Evolutionary conservation across 2,888 invertebrate genomes (phyloP), one percentile per base, ranked within the genome.

Genomic region (Xestia rhomboidea): DNA sequence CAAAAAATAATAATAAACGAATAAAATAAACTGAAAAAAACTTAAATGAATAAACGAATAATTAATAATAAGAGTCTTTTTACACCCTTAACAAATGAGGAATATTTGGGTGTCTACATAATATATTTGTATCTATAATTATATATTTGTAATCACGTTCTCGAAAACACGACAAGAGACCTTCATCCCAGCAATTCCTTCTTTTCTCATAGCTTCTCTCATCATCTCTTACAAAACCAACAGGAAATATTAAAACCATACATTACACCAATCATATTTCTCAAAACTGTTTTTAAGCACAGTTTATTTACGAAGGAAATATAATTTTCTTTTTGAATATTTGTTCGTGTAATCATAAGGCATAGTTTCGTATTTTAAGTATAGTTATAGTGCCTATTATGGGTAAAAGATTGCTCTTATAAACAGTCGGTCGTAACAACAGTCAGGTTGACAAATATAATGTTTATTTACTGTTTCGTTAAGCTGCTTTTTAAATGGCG

Each of bases 331-430:
- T 68, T 77, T 49, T 75, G 49, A 81, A 72, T 87, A 88, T 87
- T 87, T 88, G 82, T 81, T 72, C 69, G 60, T 64, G 73, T 88
- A 88, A 88, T 88, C 87, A 88, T 73, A 76, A 71, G 74, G 72
- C 73, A 68, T 72, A 82, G 76, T 76, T 75, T 46, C 27, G 60
- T 77, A 54, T 76, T 83, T 83, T 77, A 82, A 78, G 57, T 86
- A 81, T 79, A 57, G 74, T 85, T 82, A 84, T 82, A 77, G 73
- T 57, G 27, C 44, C 72, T 79, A 79, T 84, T 82, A 86, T 60
- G 60, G 62, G 70, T 87, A 83, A 88, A 87, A 81, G 71, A 88
- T 87, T 77, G 77, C 76, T 69, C 68, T 77, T 82, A 79, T 77
- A 85, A 77, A 85, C 66, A 67, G 46, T 77, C 34, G 68, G 34